Conservation (phyloP, 2,888 invertebrate genomes). For the Drosophila formosana region DNA sequence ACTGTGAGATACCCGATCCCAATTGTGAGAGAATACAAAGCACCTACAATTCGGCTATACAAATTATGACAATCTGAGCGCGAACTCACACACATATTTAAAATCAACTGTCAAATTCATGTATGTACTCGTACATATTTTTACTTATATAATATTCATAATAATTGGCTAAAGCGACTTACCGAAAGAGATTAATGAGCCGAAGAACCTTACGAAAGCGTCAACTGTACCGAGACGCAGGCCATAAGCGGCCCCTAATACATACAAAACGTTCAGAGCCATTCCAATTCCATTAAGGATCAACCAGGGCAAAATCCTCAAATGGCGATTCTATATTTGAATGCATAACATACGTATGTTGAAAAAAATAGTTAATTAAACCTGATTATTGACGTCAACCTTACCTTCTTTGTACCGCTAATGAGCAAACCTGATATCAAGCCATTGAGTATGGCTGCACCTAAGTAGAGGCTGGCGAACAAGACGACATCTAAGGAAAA, state of each 20-base stretch:
- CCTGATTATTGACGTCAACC: background rate
- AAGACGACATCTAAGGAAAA: background rate
- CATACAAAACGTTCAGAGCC: background rate
- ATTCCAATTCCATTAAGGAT: background rate
- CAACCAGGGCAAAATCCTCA: background rate
- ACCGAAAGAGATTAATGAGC: no score
- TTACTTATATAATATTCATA: no score
- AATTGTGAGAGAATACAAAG: no score
- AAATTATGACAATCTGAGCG: background rate
- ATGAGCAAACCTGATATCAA: constrained; percentile 1
- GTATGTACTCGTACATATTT: no score
- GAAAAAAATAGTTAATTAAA: background rate
- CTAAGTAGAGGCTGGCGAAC: background rate
- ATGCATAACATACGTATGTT: background rate
- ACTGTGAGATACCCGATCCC: no score
- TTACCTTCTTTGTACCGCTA: constrained; percentile 1
- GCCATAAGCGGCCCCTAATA: background rate
- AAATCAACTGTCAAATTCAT: background rate
- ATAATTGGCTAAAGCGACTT: no score
- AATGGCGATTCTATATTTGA: background rate
- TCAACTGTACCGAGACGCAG: no score
- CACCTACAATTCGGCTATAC: no score
- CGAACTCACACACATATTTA: background rate
- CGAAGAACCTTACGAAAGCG: no score
- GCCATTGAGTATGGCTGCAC: background rate